phyloP scores from a whole-genome alignment of 2,797 vertebrate species.

The Sciaenops ocellatus region DNA sequence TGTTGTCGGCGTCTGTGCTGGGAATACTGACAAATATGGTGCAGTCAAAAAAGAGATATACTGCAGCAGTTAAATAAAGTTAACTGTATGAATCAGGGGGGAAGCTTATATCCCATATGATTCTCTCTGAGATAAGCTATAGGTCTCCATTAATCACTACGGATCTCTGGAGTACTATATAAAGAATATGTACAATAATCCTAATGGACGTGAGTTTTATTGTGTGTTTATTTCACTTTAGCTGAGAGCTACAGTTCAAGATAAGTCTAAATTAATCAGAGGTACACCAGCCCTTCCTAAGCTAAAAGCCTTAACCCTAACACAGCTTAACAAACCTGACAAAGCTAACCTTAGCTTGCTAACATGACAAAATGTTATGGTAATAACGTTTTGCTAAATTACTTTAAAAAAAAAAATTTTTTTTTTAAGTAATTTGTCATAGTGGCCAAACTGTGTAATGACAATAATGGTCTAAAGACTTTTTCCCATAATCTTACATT shows the following conservation, averaged over 20 bases:
- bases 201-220: conserved; percentile 1
- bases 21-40: conserved; percentile 69
- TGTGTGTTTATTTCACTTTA: conserved; percentile 13
- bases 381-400: neutral
- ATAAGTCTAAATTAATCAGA: neutral
- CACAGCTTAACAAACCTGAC: neutral
- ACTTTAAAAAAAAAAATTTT: too few relatives aligned
- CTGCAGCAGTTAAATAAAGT: conserved; percentile 67
- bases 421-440: too few relatives aligned
- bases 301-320: too few relatives aligned
- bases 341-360: neutral
- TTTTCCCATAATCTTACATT: too few relatives aligned
- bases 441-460: too few relatives aligned
- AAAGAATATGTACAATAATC: conserved; percentile 27
- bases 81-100: conserved; percentile 50
- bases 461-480: too few relatives aligned
- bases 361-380: neutral
- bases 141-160: conserved; percentile 60
- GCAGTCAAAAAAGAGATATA: conserved; percentile 64
- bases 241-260: neutral
- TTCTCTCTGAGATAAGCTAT: conserved; percentile 30
- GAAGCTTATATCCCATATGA: conserved; percentile 31
- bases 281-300: too few relatives aligned
- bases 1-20: conserved; percentile 46
- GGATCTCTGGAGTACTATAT: conserved; percentile 29